phyloP scores from a whole-genome alignment of 2,888 invertebrate species.

The Agelastica alni region DNA sequence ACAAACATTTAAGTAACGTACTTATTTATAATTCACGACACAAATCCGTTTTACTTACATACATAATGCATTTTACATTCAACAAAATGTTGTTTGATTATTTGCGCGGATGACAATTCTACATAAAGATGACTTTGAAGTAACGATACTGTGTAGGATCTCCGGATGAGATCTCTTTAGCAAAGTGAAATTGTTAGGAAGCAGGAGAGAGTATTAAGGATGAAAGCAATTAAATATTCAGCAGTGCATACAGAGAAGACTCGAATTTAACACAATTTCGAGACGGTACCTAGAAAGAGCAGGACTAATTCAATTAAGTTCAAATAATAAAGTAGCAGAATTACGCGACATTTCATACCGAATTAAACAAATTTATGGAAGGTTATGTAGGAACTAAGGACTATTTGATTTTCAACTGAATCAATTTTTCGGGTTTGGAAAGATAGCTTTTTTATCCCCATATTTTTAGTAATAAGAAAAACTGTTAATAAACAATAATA shows the following conservation, averaged over 20 bases:
- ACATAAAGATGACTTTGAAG: no score
- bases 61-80: no score
- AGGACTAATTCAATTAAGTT: constrained; percentile 17
- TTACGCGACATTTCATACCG: constrained; percentile 12
- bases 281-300: constrained; percentile 12
- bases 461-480: no score
- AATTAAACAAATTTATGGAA: constrained; percentile 19
- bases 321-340: constrained; percentile 14
- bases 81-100: no score
- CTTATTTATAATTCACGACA: no score
- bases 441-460: neutral
- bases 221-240: constrained; percentile 19
- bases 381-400: constrained; percentile 7
- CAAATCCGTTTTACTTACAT: no score
- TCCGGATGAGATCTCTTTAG: no score
- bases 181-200: no score
- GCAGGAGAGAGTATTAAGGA: neutral
- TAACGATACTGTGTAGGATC: no score
- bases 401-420: constrained; percentile 19
- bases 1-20: no score
- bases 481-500: no score
- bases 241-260: constrained; percentile 10
- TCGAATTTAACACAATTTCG: constrained; percentile 6
- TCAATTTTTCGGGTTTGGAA: constrained; percentile 5
- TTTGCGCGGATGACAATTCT: no score